phyloP scores from a whole-genome alignment of 2,797 vertebrate genomes.

The Pagetopsis macropterus region DNA sequence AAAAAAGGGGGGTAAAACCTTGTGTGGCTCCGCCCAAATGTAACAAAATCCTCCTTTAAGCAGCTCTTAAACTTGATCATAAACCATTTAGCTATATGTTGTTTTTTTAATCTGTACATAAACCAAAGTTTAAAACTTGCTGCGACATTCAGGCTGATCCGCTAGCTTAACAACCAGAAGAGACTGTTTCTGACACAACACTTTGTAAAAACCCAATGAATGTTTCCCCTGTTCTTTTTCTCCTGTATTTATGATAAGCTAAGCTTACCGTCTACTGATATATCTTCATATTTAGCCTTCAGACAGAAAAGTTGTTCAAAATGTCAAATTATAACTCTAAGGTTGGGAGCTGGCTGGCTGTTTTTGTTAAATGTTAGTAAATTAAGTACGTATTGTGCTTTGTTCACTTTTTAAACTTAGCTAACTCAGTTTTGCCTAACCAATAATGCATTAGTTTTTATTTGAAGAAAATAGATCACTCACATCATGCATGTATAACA shows the following conservation, averaged over 20 bases:
- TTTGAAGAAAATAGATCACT: background rate
- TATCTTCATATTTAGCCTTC: background rate
- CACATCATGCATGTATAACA: background rate
- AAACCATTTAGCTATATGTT: background rate
- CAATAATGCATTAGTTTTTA: too few relatives aligned
- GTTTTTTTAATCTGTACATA: constrained; percentile 1
- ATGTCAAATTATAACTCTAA: background rate
- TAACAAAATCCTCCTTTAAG: background rate
- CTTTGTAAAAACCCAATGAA: background rate
- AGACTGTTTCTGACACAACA: background rate
- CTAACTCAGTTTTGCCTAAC: background rate
- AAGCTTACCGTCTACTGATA: background rate
- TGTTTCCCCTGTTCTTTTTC: background rate
- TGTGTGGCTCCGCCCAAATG: background rate
- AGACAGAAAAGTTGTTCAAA: too few relatives aligned
- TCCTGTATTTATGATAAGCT: background rate
- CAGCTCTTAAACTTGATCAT: background rate
- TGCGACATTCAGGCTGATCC: too few relatives aligned
- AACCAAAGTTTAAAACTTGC: background rate
- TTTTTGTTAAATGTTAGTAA: background rate
- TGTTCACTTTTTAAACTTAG: too few relatives aligned
- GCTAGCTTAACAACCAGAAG: background rate
- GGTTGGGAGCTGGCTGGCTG: background rate
- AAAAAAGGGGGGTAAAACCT: background rate
- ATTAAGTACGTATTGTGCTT: background rate